Evolutionary conservation across 1,140 invertebrate species (phyloP), one percentile per base, ranked within the genome.

Genomic region (Pogonognathellus flavescens): DNA sequence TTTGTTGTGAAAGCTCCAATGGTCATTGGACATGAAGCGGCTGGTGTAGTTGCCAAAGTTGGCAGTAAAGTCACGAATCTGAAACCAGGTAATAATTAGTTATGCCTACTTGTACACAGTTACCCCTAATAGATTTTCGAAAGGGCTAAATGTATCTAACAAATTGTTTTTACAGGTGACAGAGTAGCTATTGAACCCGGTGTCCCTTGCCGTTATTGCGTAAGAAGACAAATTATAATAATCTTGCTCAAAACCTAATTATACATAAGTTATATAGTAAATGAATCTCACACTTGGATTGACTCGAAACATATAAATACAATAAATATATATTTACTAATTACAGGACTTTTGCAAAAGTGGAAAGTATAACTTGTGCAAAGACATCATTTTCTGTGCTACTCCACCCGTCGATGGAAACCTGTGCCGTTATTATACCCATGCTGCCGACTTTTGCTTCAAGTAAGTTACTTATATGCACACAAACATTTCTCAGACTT

Each of bases 361-460:
- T 31, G 98, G 97, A 25, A 92, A 93, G 60, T 99, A 99, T 91
- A 97, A 99, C 91, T 91, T 99, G 18, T 99, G 98, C 89, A 91
- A 92, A 0, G 94, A 96, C 49, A 95, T 99, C 84, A 89, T 92
- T 49, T 99, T 98, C 92, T 96, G 96, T 90, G 97, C 97, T 13
- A 98, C 97, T 0, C 97, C 97, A 3, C 97, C 96, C 0, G 90
- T 93, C 81, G 93, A 98, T 91, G 97, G 97, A 70, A 97, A 95
- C 89, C 92, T 99, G 6, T 93, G 92, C 70, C 92, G 94, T 88
- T 98, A 94, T 90, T 97, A 97, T 90, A 94, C 94, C 59, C 97
- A 98, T 89, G 94, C 95, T 20, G 97, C 97, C 20, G 96, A 98
- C 91, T 98, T 98, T 91, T 98, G 97, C 89, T 97, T 93, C 92